Percentiles rank a stretch among this genome's conserved stretches.
phyloP scores from a whole-genome alignment of 2,888 invertebrate genomes.

The Luffia ferchaultella region DNA sequence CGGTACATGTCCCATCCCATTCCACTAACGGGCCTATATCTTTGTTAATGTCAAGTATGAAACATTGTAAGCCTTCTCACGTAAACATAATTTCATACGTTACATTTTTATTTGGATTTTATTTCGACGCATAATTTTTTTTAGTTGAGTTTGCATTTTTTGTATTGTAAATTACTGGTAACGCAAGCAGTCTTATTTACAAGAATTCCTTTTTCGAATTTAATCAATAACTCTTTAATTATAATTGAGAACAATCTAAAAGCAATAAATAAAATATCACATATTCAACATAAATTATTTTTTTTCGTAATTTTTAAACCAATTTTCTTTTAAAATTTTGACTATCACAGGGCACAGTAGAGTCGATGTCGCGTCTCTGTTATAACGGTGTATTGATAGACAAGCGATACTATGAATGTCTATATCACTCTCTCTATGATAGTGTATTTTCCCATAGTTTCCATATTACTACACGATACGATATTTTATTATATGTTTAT shows the following conservation, averaged over 20 bases:
- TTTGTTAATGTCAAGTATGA: background rate
- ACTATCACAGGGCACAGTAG: constrained; percentile 46
- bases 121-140: too few relatives aligned
- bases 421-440: constrained; percentile 44
- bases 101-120: too few relatives aligned
- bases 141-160: too few relatives aligned
- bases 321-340: constrained; percentile 13
- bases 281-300: background rate
- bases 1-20: background rate
- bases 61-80: background rate
- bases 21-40: background rate
- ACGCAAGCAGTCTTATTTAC: too few relatives aligned
- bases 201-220: too few relatives aligned
- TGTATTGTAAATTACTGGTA: too few relatives aligned
- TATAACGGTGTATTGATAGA: constrained; percentile 57
- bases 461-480: constrained; percentile 24
- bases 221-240: too few relatives aligned
- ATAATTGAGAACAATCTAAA: too few relatives aligned
- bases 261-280: background rate
- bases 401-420: constrained; percentile 51
- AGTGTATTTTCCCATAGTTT: constrained; percentile 21
- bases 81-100: background rate
- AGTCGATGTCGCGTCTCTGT: constrained; percentile 51
- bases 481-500: too few relatives aligned
- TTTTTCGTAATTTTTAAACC: background rate